phyloP scores from a whole-genome alignment of 2,888 invertebrate species.

The Amphiduros pacificus region DNA sequence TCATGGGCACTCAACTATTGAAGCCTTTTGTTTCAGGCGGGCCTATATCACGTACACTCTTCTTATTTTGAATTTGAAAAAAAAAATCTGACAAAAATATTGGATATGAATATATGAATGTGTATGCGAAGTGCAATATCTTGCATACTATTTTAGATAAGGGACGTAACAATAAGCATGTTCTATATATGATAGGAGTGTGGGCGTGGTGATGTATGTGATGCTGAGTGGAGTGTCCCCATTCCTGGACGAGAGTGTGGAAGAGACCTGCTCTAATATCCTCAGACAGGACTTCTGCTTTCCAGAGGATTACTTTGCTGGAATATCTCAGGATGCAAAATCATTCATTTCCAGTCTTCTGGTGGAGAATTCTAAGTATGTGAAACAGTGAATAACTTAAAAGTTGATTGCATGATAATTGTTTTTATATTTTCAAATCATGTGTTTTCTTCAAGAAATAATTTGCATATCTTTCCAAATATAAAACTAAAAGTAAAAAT shows the following conservation, averaged over 20 bases:
- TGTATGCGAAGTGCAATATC: not conserved
- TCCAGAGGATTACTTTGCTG: slow-evolving; percentile 76
- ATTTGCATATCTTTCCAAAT: too few relatives aligned
- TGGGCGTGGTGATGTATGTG: slow-evolving; percentile 78
- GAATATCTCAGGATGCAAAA: slow-evolving; percentile 71
- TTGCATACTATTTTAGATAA: not conserved
- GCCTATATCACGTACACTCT: too few relatives aligned
- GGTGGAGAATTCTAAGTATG: slow-evolving; percentile 62
- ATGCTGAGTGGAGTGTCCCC: slow-evolving; percentile 78
- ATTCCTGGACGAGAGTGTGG: slow-evolving; percentile 79
- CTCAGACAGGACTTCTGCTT: slow-evolving; percentile 81
- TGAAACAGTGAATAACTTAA: not conserved
- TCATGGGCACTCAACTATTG: too few relatives aligned
- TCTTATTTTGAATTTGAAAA: too few relatives aligned
- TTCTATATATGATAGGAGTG: slow-evolving; percentile 63
- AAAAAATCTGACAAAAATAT: too few relatives aligned
- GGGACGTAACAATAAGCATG: too few relatives aligned
- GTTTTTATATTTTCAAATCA: too few relatives aligned
- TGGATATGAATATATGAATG: too few relatives aligned
- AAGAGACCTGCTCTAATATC: slow-evolving; percentile 82
- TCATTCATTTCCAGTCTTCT: slow-evolving; percentile 70
- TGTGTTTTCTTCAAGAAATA: too few relatives aligned
- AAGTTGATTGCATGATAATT: too few relatives aligned
- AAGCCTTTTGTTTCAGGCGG: too few relatives aligned
- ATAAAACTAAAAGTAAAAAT: too few relatives aligned